Evolutionary conservation across 2,797 vertebrate genomes (phyloP), one percentile per base, ranked within the genome.

Genomic region (Enoplosus armatus): DNA sequence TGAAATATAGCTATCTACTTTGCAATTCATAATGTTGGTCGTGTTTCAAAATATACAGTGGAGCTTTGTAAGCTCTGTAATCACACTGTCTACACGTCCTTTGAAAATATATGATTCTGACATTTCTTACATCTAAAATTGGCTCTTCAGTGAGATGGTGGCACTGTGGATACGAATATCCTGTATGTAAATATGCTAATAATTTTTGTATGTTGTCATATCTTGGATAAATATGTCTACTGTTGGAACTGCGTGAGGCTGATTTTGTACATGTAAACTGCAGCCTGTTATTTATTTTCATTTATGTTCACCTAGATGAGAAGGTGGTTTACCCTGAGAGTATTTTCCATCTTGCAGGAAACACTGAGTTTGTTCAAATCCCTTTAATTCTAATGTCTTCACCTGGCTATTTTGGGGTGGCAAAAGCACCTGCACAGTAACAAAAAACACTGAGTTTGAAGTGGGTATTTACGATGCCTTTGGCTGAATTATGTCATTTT

Each of bases 61-160:
- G 29, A 61, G 47, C 33, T 65, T 71, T 55, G 27, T 27, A 68
- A 51, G 48, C 24, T 55, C 48, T 73, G 29, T 33, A 54, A 80
- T 77, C 63, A 71, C 35, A n/a, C 27, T 53, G 33, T 65, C 22
- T 29, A 10, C n/a, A 39, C 29, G 45, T 77, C 29, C 37, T 76
- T 67, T 72, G 50, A 53, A 59, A 80, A 73, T 75, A 9, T 54
- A 45, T 81, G 61, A 75, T n/a, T 72, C 27, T 77, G 59, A 82
- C 64, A 64, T 81, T 69, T 69, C 45, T 18, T 43, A 6, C 8
- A 11, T 64, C 26, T 54, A 78, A 74, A 82, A 54, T 45, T 51
- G 18, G n/a, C 47, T 70, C 60, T 53, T 51, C 43, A 27, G 24
- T 54, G 5, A 8, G 22, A 35, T 54, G 8, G 68, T 45, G 62